phyloP scores from a whole-genome alignment of 2,797 vertebrate species.

The Cryptoblepharus egeriae region DNA sequence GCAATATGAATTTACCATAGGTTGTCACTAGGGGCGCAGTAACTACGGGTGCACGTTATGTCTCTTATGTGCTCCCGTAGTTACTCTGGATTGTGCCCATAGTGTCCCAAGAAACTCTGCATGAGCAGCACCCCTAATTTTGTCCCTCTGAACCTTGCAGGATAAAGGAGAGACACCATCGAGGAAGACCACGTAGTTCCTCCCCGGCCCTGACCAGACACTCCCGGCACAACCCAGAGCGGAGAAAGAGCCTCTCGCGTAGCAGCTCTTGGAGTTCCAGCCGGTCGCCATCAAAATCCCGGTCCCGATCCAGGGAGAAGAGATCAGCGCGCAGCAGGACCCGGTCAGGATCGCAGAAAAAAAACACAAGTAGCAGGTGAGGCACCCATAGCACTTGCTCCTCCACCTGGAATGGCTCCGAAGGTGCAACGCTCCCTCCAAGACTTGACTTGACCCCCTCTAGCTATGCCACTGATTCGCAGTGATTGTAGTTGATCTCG shows the following conservation, averaged over 20 bases:
- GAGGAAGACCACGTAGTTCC: constrained; percentile 78
- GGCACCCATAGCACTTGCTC: background rate
- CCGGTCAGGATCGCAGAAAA: constrained; percentile 87
- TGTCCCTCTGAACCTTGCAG: constrained; percentile 64
- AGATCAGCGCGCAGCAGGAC: constrained; percentile 84
- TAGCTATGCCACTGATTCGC: too few species aligned
- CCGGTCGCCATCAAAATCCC: constrained; percentile 84
- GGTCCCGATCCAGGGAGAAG: constrained; percentile 84
- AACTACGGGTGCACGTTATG: too few species aligned
- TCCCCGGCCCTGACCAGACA: constrained; percentile 82
- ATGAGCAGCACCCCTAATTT: background rate
- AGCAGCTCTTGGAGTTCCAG: constrained; percentile 91
- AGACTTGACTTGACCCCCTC: too few species aligned
- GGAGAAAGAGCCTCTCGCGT: constrained; percentile 85
- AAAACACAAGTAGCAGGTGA: constrained; percentile 90
- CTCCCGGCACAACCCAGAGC: constrained; percentile 79
- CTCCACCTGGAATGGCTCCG: too few species aligned
- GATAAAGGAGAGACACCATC: constrained; percentile 83
- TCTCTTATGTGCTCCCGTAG: too few species aligned
- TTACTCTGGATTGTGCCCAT: too few species aligned
- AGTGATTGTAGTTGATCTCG: too few species aligned
- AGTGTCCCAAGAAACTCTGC: too few species aligned
- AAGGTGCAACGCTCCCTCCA: too few species aligned
- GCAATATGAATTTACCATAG: too few species aligned
- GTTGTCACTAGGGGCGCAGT: too few species aligned